Base-by-base conservation (phyloP, 2,113 vertebrate genomes). In the Hepsetus odoe region DNA sequence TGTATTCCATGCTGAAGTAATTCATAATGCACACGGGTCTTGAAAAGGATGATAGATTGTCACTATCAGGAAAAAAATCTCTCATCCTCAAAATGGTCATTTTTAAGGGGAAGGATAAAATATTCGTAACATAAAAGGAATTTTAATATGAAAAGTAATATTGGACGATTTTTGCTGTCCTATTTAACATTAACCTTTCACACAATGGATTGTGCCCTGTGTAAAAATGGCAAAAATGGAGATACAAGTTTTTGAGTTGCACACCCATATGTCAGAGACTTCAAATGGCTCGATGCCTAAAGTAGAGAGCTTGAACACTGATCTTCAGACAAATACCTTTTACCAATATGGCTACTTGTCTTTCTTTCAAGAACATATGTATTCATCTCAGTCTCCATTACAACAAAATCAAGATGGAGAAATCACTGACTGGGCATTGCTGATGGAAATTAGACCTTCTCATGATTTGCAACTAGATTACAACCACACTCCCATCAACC, bases 241-340 rank as follows among this genome's bases (percentile, higher is more conserved):
- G n/a, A 79, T 66, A 84, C 55, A 78, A 59, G 68, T 64, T 32
- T 58, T 40, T 33, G 20, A 18, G 42, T 53, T n/a, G 33, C 58
- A 14, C 42, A 66, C 42, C 61, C n/a, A n/a, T n/a, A n/a, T 76
- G 61, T 67, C 59, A 26, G 33, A 28, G n/a, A 79, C 72, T 69
- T 82, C 76, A 82, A 82, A 84, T 72, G 44, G 51, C n/a, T 28
- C 24, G 64, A 32, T 76, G 66, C 65, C 70, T 72, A 30, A 78
- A 70, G 70, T 51, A 44, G 7, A 6, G 51, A 38, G n/a, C 51
- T 26, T 35, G 46, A 26, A 77, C 32, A 30, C 8, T 55, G 24
- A 81, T 61, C 58, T 40, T 75, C 72, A 79, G 72, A 79, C 42
- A 24, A 5, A 16, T 40, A 33, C 71, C 56, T 64, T 58, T 69